A percentile compares a stretch with the other conserved stretches of the same genome.
phyloP scores from a whole-genome alignment of 2,113 vertebrate genomes.

The Holacanthus passer region DNA sequence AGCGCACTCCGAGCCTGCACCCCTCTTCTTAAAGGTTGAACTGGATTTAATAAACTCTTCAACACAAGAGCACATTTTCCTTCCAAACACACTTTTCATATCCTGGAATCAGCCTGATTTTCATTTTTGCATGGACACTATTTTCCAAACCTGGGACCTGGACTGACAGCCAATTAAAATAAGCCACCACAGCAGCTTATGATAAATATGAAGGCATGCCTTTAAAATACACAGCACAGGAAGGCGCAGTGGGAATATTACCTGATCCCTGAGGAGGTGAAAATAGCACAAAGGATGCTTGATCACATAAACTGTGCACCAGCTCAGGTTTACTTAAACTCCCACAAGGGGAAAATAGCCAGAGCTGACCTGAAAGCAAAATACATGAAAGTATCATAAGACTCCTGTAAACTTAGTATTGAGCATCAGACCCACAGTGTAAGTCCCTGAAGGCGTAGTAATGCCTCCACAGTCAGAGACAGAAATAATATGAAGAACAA shows the following conservation, averaged over 20 bases:
- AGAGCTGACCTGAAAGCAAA: slow-evolving; percentile 16
- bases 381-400: slow-evolving; percentile 5
- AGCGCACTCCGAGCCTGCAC: neutral
- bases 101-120: neutral
- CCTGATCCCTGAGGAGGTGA: neutral
- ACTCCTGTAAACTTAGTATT: neutral
- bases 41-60: slow-evolving; percentile 35
- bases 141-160: neutral
- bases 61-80: slow-evolving; percentile 20
- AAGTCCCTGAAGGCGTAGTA: neutral
- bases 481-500: neutral
- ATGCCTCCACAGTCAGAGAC: neutral
- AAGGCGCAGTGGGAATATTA: slow-evolving; percentile 19
- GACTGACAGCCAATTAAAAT: slow-evolving; percentile 38
- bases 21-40: neutral
- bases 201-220: neutral
- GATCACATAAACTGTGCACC: slow-evolving; percentile 22
- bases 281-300: slow-evolving; percentile 28
- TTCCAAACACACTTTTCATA: neutral
- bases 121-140: neutral
- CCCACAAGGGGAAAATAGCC: neutral
- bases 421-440: neutral
- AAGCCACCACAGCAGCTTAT: neutral
- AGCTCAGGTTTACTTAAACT: slow-evolving; percentile 9
- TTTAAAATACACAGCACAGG: neutral